Base-by-base conservation (phyloP, 2,888 invertebrate species). In the Pseudococcus jackbeardsleyi region DNA sequence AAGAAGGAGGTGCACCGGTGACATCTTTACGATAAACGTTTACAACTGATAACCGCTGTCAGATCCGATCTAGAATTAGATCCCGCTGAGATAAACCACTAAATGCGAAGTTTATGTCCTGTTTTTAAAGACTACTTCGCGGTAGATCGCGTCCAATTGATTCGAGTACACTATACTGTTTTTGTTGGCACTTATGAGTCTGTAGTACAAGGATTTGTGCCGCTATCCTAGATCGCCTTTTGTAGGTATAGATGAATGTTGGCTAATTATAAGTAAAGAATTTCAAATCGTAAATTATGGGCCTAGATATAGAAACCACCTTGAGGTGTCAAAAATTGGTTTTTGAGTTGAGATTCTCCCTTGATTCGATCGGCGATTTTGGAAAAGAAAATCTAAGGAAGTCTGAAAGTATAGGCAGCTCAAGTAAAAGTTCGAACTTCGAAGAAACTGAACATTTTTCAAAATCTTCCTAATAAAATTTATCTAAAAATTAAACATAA, bases 61-160 rank as follows among this genome's bases (percentile, higher is more conserved):
- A 79, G 82, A 88, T 88, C 54, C 79, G 79, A 79, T 79, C 82
- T 54, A 82, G 54, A 87, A 88, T 88, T 88, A 88, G 88, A 88
- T 82, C 88, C 88, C 79, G 88, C 88, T 82, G 88, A 48, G 88
- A 88, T 79, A 88, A 88, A 88, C 88, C 88, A 88, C 88, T 88
- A 88, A 88, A 88, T 88, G 54, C 88, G 88, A 82, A 79, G 88
- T 88, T 88, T 88, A 88, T 88, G 82, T 88, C 86, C 50, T 48
- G 59, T 33, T 86, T 86, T 86, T 86, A 88, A 88, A 79, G 54
- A 82, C 88, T 88, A 82, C 88, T 88, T 88, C 88, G 88, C 88
- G 88, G 88, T 88, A 88, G 88, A 88, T 88, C 88, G 64, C 64
- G 46, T n/a, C 59, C 33, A 86, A 68, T 86, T 59, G 64, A 86